Base-by-base conservation (phyloP, 1,140 invertebrate genomes). In the Apis mellifera region DNA sequence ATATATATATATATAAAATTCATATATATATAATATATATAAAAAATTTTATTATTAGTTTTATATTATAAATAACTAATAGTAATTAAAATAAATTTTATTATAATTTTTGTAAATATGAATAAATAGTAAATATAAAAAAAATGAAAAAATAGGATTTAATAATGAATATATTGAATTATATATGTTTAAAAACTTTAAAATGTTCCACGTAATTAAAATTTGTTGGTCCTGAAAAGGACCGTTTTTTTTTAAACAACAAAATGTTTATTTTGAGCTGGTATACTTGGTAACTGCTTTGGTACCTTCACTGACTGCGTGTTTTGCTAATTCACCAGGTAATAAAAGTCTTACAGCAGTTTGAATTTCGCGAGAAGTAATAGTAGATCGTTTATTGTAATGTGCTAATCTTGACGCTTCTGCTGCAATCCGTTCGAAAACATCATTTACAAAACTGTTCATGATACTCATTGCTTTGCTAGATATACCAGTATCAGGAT, bases 351-450 rank as follows among this genome's bases (percentile, higher is more conserved):
- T 90, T 15, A 95, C 95, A 42, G 95, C 95, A 9, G 85, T 86
- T 62, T 86, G 82, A 32, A 88, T 82, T 55, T 88, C 85, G 13
- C 86, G 82, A 54, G 86, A 88, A 7, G 78, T 86, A 52, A 86
- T 88, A 0, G 85, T 86, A 9, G 82, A 84, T 12, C 85, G 66
- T 55, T 97, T 97, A 93, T 96, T 97, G 94, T 96, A 96, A 83
- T 97, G 96, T 13, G 96, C 95, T 80, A 97, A 90, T 86, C 96
- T 95, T 17, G 96, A 96, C 2, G 96, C 94, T 92, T 97, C 96
- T 17, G 95, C 95, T 50, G 96, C 96, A 88, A 96, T 96, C 50
- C 96, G 93, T 86, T 96, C 95, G 87, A 96, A 96, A 74, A 97
- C 96, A 86, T 96, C 96, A 69, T 95, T 95, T 55, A 96, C 95